Percentiles rank a stretch among this genome's conserved stretches.
phyloP scores from a whole-genome alignment of 2,888 invertebrate species.

The Coelopa pilipes region DNA sequence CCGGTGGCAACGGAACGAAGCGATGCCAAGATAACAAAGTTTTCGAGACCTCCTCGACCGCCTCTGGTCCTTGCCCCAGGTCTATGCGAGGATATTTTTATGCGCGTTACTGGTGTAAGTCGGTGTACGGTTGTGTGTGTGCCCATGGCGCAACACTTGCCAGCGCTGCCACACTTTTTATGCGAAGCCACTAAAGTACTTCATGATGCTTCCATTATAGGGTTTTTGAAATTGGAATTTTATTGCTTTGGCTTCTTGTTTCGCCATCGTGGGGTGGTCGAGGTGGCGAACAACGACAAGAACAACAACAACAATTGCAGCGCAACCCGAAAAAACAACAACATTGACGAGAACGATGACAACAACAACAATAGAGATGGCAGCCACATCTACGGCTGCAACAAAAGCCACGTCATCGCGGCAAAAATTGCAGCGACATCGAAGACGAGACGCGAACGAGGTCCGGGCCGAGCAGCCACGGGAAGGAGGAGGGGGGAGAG shows the following conservation, averaged over 20 bases:
- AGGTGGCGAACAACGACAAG: no score
- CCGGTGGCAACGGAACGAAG: conserved; percentile 38
- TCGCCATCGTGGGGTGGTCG: background rate
- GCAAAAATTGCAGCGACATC: no score
- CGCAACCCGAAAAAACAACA: no score
- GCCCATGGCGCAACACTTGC: conserved; percentile 22
- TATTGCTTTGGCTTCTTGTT: conserved; percentile 33
- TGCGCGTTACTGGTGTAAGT: background rate
- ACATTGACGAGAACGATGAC: no score
- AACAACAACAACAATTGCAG: no score
- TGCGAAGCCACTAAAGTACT: background rate
- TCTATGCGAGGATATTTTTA: background rate
- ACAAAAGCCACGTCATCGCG: no score
- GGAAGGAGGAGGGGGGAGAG: no score
- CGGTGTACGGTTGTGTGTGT: conserved; percentile 10
- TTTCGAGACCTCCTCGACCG: background rate
- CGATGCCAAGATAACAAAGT: conserved; percentile 34
- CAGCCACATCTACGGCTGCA: no score
- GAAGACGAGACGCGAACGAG: no score
- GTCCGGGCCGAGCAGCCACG: no score
- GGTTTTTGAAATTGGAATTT: conserved; percentile 37
- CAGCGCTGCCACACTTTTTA: conserved; percentile 12
- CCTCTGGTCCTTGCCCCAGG: background rate
- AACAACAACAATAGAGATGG: no score
- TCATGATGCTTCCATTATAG: conserved; percentile 26